These are phyloP conservation scores for Sarcophilus harrisii DNA, from an alignment of 2,797 vertebrate species.

Conservation along the genomic window DNA sequence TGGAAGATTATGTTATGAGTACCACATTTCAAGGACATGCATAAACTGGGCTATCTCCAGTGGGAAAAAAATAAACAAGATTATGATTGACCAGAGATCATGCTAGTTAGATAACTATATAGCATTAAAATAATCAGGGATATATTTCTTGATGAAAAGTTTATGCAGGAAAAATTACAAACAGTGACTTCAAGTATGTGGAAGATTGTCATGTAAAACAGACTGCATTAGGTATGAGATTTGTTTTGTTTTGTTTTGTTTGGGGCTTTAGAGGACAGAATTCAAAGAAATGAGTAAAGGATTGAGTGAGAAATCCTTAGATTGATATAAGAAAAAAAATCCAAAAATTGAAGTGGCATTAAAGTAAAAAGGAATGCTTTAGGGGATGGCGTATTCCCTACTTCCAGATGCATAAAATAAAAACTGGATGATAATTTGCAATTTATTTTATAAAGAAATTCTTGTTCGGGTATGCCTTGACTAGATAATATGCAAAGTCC, in stretches of 20 bases:
- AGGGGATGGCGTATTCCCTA: accelerated
- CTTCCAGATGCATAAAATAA: background rate
- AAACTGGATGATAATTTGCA: background rate
- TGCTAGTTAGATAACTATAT: no score
- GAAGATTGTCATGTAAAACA: background rate
- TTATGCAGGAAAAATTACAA: background rate
- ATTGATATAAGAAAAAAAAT: background rate
- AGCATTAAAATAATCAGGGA: background rate
- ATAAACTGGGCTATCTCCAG: background rate
- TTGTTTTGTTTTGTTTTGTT: background rate
- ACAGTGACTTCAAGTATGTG: background rate
- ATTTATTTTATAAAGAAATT: background rate
- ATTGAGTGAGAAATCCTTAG: background rate
- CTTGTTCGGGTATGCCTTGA: background rate
- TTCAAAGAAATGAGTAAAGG: background rate
- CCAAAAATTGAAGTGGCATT: background rate
- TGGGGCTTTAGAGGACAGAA: background rate
- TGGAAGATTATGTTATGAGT: background rate
- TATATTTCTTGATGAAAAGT: background rate
- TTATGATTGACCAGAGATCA: background rate
- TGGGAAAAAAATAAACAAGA: background rate
- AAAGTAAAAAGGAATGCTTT: background rate
- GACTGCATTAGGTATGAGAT: background rate
- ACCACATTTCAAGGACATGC: background rate
- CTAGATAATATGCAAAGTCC: background rate